Percentiles rank a stretch among this genome's conserved stretches.
phyloP scores from a whole-genome alignment of 2,888 invertebrate genomes.

The Ashinkailepas kermadecensis region DNA sequence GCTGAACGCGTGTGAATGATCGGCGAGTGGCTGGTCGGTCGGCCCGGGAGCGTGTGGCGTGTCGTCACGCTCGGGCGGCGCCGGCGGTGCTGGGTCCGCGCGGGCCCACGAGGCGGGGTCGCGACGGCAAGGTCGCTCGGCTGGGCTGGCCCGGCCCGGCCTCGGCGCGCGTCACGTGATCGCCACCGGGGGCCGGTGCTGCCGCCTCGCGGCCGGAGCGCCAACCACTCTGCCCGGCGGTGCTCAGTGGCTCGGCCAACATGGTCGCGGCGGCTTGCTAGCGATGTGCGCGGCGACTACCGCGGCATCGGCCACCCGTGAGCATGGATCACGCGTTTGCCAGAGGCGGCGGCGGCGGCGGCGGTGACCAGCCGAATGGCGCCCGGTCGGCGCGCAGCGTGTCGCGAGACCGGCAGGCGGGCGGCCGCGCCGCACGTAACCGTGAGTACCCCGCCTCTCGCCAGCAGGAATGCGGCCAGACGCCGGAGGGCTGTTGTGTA shows the following conservation, averaged over 20 bases:
- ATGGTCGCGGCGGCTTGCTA: not conserved
- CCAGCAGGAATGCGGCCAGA: not conserved
- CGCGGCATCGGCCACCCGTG: not conserved
- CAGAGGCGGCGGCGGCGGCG: not conserved
- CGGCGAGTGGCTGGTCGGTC: not conserved
- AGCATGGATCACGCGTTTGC: not conserved
- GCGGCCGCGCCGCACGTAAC: not conserved
- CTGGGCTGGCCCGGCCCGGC: not conserved
- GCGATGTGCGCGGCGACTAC: not conserved
- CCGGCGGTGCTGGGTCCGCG: too few species aligned
- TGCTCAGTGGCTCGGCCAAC: not conserved
- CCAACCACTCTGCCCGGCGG: not conserved
- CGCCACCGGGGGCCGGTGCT: not conserved
- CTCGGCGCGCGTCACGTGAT: not conserved
- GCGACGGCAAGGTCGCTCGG: not conserved
- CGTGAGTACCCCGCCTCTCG: not conserved
- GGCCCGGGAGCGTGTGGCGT: not conserved
- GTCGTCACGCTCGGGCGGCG: not conserved
- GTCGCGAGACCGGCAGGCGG: slow-evolving; percentile 11
- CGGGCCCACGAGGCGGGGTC: too few species aligned
- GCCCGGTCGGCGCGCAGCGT: not conserved
- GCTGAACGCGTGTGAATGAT: not conserved
- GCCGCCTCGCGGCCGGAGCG: not conserved
- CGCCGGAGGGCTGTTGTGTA: too few species aligned
- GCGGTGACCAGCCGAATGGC: not conserved